These are phyloP conservation scores for Glossophaga mutica DNA, from an alignment of 2,797 vertebrate genomes.

Conservation along the genomic window DNA sequence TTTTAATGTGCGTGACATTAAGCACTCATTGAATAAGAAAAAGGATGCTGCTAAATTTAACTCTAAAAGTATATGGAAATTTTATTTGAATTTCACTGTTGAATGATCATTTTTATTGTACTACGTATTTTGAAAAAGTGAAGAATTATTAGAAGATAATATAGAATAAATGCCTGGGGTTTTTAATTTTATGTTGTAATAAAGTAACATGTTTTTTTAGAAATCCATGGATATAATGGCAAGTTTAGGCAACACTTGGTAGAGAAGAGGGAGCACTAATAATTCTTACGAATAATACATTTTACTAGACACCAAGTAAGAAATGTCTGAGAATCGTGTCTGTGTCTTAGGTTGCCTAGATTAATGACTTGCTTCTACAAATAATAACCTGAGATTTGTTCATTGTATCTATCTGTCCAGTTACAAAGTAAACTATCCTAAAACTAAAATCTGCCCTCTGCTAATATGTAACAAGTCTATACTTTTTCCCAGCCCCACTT, in stretches of 20 bases:
- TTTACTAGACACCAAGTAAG: not conserved
- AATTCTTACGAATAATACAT: not conserved
- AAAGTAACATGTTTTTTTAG: not conserved
- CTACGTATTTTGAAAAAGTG: not conserved
- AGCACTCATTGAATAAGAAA: not conserved
- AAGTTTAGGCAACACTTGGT: not conserved
- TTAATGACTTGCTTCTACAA: not conserved
- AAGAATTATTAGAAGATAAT: not conserved
- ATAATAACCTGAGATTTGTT: not conserved
- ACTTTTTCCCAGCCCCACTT: not conserved
- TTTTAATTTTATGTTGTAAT: not conserved
- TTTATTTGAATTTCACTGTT: slow-evolving; percentile 3
- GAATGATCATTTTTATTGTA: not conserved
- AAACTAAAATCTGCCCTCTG: not conserved
- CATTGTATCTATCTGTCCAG: not conserved
- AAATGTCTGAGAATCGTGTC: not conserved
- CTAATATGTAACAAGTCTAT: not conserved
- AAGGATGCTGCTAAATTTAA: not conserved
- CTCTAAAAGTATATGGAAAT: not conserved
- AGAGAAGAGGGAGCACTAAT: not conserved
- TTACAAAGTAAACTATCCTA: not conserved
- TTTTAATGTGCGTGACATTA: not conserved
- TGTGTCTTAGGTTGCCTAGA: not conserved
- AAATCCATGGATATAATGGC: not conserved
- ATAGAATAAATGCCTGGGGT: not conserved